Evolutionary conservation across 2,888 invertebrate genomes (phyloP).

Genomic region (Aporophyla nigra): DNA sequence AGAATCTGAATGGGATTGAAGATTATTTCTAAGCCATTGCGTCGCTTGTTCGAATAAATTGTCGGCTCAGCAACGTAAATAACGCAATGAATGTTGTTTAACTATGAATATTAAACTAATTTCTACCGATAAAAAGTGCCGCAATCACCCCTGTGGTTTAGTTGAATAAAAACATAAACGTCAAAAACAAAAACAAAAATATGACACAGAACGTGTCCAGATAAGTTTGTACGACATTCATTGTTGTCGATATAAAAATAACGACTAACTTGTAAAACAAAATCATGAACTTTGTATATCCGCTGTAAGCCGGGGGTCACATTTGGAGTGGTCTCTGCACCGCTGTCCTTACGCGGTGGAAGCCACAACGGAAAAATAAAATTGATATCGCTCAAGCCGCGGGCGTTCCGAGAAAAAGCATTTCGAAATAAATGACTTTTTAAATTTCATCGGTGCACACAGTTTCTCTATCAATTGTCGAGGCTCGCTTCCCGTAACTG

Average conservation of each 20-base stretch:
- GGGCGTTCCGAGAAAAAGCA: slow-evolving; percentile 90
- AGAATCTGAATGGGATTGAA: too few species aligned
- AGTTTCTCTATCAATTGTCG: slow-evolving; percentile 91
- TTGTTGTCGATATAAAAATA: slow-evolving; percentile 67
- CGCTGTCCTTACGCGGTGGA: slow-evolving; percentile 76
- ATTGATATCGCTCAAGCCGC: slow-evolving; percentile 88
- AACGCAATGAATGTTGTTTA: too few species aligned
- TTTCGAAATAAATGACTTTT: slow-evolving; percentile 91
- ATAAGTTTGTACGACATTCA: slow-evolving; percentile 62
- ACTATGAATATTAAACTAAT: too few species aligned
- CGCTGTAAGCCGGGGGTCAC: slow-evolving; percentile 63
- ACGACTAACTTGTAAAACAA: slow-evolving; percentile 63
- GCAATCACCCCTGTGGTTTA: too few species aligned
- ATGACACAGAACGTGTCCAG: slow-evolving; percentile 47
- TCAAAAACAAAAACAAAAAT: slow-evolving; percentile 30
- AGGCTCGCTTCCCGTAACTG: slow-evolving; percentile 88
- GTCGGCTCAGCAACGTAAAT: too few species aligned
- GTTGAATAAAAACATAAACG: slow-evolving; percentile 3
- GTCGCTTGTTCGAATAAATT: too few species aligned
- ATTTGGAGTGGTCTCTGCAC: slow-evolving; percentile 66
- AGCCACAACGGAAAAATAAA: slow-evolving; percentile 89
- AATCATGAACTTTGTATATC: slow-evolving; percentile 64
- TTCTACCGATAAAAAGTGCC: too few species aligned
- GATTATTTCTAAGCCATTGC: too few species aligned
- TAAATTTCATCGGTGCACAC: slow-evolving; percentile 91